Evolutionary conservation across 2,113 vertebrate genomes (phyloP).

Genomic region (Mionectes macconnelli): DNA sequence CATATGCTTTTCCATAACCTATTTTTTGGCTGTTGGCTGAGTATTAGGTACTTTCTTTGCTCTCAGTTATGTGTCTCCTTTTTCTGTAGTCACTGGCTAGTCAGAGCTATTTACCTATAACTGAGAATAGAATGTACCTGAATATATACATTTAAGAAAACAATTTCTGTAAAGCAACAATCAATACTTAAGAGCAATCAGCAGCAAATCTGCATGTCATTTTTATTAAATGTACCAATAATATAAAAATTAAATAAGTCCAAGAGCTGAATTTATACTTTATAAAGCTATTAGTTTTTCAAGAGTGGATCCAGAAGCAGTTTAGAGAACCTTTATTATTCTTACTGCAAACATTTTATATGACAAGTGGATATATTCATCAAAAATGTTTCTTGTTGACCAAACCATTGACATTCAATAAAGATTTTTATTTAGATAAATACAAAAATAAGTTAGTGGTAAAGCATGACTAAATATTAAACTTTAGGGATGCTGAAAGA

Average conservation of each 20-base stretch:
- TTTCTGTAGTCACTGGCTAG: neutral
- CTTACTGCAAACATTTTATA: neutral
- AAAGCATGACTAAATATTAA: neutral
- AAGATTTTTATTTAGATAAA: neutral
- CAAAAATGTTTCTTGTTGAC: neutral
- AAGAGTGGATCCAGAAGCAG: neutral
- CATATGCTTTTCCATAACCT: neutral
- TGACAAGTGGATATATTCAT: neutral
- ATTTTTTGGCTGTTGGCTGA: neutral
- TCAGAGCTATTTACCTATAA: neutral
- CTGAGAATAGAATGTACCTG: neutral
- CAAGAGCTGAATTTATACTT: neutral
- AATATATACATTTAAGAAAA: neutral
- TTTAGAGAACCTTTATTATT: neutral
- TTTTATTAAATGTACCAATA: neutral
- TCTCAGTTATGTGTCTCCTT: neutral
- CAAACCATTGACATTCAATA: neutral
- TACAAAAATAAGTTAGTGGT: neutral
- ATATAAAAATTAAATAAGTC: neutral
- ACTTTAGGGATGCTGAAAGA: neutral
- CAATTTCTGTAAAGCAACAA: neutral
- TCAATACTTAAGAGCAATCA: neutral
- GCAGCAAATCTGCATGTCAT: neutral
- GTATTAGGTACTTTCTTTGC: neutral
- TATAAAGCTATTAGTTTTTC: neutral